Evolutionary conservation across 2,888 invertebrate genomes (phyloP), one percentile per base, ranked within the genome.

Genomic region (Sinelater perroti): DNA sequence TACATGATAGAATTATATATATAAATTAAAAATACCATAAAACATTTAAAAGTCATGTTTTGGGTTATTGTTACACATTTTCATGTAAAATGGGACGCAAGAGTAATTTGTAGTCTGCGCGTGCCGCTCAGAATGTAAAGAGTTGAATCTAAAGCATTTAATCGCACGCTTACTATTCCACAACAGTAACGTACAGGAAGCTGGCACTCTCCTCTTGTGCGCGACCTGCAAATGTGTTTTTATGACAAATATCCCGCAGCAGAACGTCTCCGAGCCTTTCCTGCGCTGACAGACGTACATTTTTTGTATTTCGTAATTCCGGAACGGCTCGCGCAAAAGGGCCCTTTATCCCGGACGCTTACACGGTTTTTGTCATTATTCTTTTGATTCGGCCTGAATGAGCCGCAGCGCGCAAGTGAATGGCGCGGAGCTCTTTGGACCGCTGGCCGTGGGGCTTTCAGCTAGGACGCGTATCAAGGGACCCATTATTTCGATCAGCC

Each of bases 401-500:
- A 40, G 54, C 31, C 28, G 38, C 24, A 33, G 8, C 38, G 26
- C 40, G 26, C 17, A 49, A 33, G 16, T 16, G 42, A 55, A 49
- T 49, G 42, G 38, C 28, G 33, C 26, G 20, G 49, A 49, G 49
- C 35, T 56, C 56, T 56, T 54, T 38, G 30, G 28, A 53, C 24
- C 13, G 51, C 42, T 54, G 46, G 31, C 44, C 56, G 42, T 44
- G 42, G 35, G 35, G 50, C 51, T 46, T 56, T 56, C 44, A 51
- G 17, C 51, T 51, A 51, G 36, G 31, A 56, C 45, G 56, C 26
- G 40, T 60, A 60, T 60, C 59, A 55, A 60, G 51, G 24, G 13
- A 26, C 28, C 56, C 46, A 60, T 60, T 60, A 56, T 60, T 52
- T 50, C 50, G 60, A 60, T 60, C 60, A 33, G 56, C 33, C 55